Conservation (phyloP, 2,888 invertebrate species). For the Dendrolimus pini region DNA sequence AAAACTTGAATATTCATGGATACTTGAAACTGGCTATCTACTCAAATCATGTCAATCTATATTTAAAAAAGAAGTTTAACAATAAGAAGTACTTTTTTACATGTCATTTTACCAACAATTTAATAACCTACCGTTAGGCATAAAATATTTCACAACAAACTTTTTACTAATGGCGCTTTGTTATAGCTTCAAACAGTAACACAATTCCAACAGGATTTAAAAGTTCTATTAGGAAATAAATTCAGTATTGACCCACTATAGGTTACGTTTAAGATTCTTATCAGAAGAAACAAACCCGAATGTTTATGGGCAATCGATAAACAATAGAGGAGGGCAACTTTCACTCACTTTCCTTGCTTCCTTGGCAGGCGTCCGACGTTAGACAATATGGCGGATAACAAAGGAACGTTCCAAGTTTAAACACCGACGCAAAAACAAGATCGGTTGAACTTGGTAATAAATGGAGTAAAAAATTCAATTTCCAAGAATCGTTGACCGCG, state of each 20-base stretch:
- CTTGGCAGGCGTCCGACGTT: constrained; percentile 39
- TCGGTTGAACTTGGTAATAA: constrained; percentile 60
- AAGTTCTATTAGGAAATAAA: constrained; percentile 8
- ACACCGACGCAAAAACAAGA: constrained; percentile 58
- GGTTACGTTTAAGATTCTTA: constrained; percentile 7
- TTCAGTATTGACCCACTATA: constrained; percentile 2
- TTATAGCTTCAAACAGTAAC: no score
- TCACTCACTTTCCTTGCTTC: constrained; percentile 50
- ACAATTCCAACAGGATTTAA: constrained; percentile 7
- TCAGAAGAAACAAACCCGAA: constrained; percentile 9
- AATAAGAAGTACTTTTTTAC: no score
- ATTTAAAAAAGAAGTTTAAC: no score
- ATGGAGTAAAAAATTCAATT: constrained; percentile 55
- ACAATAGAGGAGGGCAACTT: constrained; percentile 38
- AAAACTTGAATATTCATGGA: no score
- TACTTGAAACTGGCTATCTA: no score
- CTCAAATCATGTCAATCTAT: no score
- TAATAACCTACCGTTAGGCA: no score
- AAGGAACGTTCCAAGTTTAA: constrained; percentile 43
- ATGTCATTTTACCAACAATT: no score
- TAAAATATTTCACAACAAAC: no score
- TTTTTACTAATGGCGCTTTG: no score
- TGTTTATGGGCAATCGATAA: constrained; percentile 14
- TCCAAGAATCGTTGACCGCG: constrained; percentile 68
- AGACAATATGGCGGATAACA: constrained; percentile 66